A percentile compares a stretch with the other conserved stretches of the same genome.
phyloP scores from a whole-genome alignment of 2,888 invertebrate genomes.

The Prenolepis imparis region DNA sequence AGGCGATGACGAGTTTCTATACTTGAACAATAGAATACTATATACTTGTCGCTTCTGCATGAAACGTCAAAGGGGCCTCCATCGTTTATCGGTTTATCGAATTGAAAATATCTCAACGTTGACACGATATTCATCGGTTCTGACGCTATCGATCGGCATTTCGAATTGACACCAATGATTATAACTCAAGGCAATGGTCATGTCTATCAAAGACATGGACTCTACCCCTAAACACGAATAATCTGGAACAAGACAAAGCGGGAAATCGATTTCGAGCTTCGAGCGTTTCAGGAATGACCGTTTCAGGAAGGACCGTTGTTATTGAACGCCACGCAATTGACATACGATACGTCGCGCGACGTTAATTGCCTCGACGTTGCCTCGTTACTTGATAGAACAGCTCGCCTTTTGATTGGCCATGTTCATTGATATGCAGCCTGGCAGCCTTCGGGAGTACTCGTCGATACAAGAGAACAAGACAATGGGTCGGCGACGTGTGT shows the following conservation, averaged over 20 bases:
- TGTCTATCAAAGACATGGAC: not conserved
- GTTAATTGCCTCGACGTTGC: slow-evolving; percentile 26
- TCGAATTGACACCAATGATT: not conserved
- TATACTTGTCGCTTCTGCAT: not conserved
- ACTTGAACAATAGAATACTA: not conserved
- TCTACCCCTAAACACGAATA: not conserved
- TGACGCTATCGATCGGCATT: not conserved
- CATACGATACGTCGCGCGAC: not conserved
- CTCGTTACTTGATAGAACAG: slow-evolving; percentile 7
- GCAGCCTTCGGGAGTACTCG: slow-evolving; percentile 57
- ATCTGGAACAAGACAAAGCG: not conserved
- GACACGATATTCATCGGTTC: not conserved
- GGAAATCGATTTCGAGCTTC: not conserved
- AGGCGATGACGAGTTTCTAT: slow-evolving; percentile 2
- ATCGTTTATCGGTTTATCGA: slow-evolving; percentile 5
- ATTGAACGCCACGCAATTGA: slow-evolving; percentile 7
- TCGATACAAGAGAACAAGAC: slow-evolving; percentile 71
- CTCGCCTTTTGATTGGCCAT: slow-evolving; percentile 14
- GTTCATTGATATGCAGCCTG: slow-evolving; percentile 69
- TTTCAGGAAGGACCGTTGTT: not conserved
- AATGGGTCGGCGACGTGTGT: slow-evolving; percentile 63
- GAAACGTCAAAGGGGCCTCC: not conserved
- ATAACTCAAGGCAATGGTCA: not conserved
- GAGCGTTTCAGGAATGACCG: not conserved
- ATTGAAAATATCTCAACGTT: not conserved